Conservation (phyloP, 1,140 invertebrate species). For the Ptiloglossa arizonensis region DNA sequence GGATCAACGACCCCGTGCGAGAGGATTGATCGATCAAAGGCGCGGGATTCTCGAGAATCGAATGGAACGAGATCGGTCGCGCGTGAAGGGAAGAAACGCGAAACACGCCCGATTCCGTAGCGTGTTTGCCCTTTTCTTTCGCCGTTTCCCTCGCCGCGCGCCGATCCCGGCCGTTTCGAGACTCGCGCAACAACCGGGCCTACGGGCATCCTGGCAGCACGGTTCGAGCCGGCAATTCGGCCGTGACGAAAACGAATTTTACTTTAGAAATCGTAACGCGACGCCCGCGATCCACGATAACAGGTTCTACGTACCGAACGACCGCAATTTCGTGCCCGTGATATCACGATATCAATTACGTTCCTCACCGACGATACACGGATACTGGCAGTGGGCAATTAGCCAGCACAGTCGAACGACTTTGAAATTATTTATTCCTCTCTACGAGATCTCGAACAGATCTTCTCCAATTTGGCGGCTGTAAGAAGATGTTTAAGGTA, state of each 20-base stretch:
- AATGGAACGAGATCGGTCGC: conserved; percentile 61
- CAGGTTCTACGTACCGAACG: not conserved
- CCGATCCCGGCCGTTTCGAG: not conserved
- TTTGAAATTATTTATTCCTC: not conserved
- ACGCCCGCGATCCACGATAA: conserved; percentile 30
- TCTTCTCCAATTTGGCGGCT: too few relatives aligned
- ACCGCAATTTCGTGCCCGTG: conserved; percentile 5
- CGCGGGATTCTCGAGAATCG: conserved; percentile 58
- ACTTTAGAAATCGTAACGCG: conserved; percentile 47
- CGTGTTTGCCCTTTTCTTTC: conserved; percentile 27
- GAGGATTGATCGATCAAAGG: conserved; percentile 47
- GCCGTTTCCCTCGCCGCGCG: not conserved
- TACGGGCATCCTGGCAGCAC: too few relatives aligned
- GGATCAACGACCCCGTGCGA: conserved; percentile 60
- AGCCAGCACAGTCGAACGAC: not conserved
- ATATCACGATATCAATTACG: conserved; percentile 19
- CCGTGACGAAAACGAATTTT: conserved; percentile 68
- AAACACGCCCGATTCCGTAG: conserved; percentile 53
- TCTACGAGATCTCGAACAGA: too few relatives aligned
- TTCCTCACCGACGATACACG: not conserved
- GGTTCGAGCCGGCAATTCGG: conserved; percentile 63
- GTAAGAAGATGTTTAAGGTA: too few relatives aligned
- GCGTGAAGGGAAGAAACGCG: conserved; percentile 68
- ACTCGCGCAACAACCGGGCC: too few relatives aligned
- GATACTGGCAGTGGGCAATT: conserved; percentile 11